Evolutionary conservation across 2,113 vertebrate genomes (phyloP).

Genomic region (Menura novaehollandiae): DNA sequence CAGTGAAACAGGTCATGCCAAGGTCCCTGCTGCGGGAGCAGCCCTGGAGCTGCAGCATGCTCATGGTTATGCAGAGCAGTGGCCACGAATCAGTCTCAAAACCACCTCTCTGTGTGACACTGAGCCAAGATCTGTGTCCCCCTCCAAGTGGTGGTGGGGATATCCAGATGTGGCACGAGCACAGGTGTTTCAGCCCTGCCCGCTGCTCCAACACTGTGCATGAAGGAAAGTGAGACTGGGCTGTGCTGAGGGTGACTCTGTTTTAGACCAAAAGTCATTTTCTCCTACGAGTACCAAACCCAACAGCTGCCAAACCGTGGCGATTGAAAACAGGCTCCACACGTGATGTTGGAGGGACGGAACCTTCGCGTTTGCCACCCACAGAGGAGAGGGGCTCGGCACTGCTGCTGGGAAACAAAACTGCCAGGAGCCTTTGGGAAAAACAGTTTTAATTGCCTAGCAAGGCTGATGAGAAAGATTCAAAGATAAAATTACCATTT

Average conservation of each 20-base stretch:
- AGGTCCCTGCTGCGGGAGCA: not conserved
- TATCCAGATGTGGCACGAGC: not conserved
- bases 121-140: not conserved
- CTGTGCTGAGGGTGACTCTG: not conserved
- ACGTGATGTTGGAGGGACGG: fast-evolving
- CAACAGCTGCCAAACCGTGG: not conserved
- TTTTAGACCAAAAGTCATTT: not conserved
- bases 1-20: not conserved
- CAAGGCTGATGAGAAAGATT: not conserved
- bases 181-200: not conserved
- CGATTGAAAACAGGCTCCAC: not conserved
- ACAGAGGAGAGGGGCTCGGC: not conserved
- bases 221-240: not conserved
- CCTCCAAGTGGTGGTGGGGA: not conserved
- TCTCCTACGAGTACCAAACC: not conserved
- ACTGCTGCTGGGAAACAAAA: not conserved
- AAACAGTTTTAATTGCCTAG: conserved; percentile 2
- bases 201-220: not conserved
- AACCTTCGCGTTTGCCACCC: not conserved
- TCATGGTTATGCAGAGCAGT: not conserved
- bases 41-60: not conserved
- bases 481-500: conserved; percentile 16
- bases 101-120: not conserved
- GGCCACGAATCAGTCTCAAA: not conserved
- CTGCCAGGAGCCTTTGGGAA: not conserved